These are phyloP conservation scores for Drosophila buzzatii DNA, from an alignment of 2,888 invertebrate genomes.

Conservation along the genomic window DNA sequence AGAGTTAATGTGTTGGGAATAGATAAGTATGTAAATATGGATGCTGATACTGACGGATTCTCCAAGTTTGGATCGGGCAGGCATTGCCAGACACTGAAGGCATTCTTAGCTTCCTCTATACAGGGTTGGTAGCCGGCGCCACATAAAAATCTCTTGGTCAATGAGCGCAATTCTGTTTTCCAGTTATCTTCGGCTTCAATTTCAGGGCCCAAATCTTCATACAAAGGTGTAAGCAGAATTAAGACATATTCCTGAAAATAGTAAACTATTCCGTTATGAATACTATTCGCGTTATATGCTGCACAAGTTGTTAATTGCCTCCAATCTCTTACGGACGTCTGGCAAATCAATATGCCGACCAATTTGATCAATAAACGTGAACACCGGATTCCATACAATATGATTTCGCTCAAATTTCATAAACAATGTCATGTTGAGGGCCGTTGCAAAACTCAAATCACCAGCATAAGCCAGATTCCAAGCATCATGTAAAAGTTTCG, in stretches of 20 bases:
- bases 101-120: conserved; percentile 90
- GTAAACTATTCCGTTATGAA: no score
- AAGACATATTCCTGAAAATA: conserved; percentile 89
- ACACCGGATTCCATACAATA: conserved; percentile 93
- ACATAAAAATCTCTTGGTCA: conserved; percentile 91
- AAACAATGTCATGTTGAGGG: conserved; percentile 92
- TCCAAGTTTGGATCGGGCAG: conserved; percentile 91
- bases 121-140: conserved; percentile 92
- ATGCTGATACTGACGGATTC: conserved; percentile 89
- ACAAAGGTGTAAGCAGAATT: conserved; percentile 89
- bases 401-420: conserved; percentile 90
- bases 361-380: conserved; percentile 93
- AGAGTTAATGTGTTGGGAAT: neutral
- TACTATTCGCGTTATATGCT: no score
- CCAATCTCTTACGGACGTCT: conserved; percentile 89
- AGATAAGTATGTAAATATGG: neutral
- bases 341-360: conserved; percentile 90
- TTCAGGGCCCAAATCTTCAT: conserved; percentile 88
- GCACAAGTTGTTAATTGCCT: conserved; percentile 86
- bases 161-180: conserved; percentile 89
- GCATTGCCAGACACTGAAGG: conserved; percentile 91
- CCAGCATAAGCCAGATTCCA: conserved; percentile 86
- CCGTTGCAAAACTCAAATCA: conserved; percentile 90
- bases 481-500: conserved; percentile 78
- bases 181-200: conserved; percentile 88